Base-by-base conservation (phyloP, 2,113 vertebrate genomes). In the Gallinago jamesoni region DNA sequence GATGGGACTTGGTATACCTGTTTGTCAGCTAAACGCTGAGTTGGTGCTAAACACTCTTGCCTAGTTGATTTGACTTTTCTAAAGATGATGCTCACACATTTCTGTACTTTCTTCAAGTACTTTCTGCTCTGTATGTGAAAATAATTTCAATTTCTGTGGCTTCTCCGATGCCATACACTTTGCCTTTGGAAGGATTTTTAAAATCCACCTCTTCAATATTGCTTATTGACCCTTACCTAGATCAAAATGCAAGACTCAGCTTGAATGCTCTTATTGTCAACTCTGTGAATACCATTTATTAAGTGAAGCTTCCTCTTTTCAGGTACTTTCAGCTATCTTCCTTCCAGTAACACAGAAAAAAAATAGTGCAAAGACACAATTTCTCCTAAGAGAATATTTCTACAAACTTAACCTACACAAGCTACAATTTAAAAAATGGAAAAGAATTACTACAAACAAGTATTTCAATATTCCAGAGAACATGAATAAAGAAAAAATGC, bases 391-490 rank as follows among this genome's bases (percentile, higher is more conserved):
- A 91, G 80, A 90, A 75, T 52, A 43, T 87, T 97, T 94, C 87
- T 95, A 85, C 50, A 95, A 94, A 84, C 93, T 92, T 90, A 73
- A 93, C 93, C 85, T 94, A 95, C 89, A 79, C 33, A 97, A 97
- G 81, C 62, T 94, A 79, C 22, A 53, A 56, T 95, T 89, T 94
- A 78, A 97, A 95, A 95, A 96, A 86, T 75, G 66, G 67, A 87
- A 95, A 94, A 97, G 82, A 89, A 81, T 37, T 66, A 64, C 6
- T 84, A 60, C 62, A 96, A 97, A 94, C 55, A 97, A 97, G 91
- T 96, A 94, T 90, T 97, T 96, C 89, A 96, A 94, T 96, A 96
- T 93, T 95, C 78, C 91, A 94, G 91, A 91, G 80, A 93, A 91
- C 25, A 47, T 87, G 69, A 96, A 91, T 67, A 92, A 75, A 94